phyloP scores from a whole-genome alignment of 2,113 vertebrate species.

The Cariama cristata region DNA sequence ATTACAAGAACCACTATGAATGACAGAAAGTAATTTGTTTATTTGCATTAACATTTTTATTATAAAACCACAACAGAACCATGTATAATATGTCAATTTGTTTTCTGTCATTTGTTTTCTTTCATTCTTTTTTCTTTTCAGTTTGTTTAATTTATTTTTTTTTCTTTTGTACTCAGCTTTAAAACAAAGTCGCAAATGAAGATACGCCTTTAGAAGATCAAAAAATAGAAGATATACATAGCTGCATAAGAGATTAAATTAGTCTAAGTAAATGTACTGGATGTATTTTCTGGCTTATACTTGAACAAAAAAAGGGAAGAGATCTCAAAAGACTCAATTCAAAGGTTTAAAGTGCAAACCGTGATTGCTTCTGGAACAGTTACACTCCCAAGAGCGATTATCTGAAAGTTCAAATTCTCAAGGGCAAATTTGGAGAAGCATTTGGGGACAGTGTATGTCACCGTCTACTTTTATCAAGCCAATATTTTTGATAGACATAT shows the following conservation, averaged over 20 bases:
- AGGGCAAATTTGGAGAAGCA: background rate
- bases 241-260: background rate
- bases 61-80: slow-evolving; percentile 17
- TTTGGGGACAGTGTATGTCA: background rate
- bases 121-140: slow-evolving; percentile 48
- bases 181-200: slow-evolving; percentile 11
- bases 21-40: slow-evolving; percentile 34
- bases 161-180: slow-evolving; percentile 6
- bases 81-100: background rate
- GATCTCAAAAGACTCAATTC: background rate
- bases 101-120: slow-evolving; percentile 43
- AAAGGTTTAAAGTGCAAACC: background rate
- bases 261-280: background rate
- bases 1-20: background rate
- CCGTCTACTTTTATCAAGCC: slow-evolving; percentile 46
- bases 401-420: slow-evolving; percentile 4
- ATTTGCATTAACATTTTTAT: slow-evolving; percentile 23
- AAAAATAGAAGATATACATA: background rate
- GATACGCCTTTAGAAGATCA: background rate
- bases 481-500: slow-evolving; percentile 46
- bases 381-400: background rate
- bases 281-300: background rate
- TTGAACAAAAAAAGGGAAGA: background rate
- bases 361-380: background rate
- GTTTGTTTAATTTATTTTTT: slow-evolving; percentile 23